These are phyloP conservation scores for Sphyrna mokarran DNA, from an alignment of 2,113 vertebrate species.

Conservation along the genomic window DNA sequence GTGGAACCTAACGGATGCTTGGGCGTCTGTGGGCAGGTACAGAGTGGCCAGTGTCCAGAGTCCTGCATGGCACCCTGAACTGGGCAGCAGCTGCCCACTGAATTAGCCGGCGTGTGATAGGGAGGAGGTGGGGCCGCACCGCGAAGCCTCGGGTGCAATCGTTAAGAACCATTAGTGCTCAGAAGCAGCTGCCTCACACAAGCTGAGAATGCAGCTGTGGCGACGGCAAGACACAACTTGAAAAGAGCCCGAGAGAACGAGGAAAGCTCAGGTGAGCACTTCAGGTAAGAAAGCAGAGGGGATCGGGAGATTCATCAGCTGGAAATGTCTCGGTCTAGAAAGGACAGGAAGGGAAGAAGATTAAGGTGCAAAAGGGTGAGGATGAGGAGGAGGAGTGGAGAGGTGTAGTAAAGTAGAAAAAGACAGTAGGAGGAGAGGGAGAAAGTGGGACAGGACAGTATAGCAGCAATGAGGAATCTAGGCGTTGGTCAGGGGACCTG, in stretches of 20 bases:
- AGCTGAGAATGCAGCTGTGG: background rate
- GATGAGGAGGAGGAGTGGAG: background rate
- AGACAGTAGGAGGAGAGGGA: background rate
- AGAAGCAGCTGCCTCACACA: background rate
- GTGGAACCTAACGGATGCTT: background rate
- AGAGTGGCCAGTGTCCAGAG: background rate
- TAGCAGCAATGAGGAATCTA: background rate
- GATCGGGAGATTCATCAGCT: background rate
- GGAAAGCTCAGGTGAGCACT: background rate
- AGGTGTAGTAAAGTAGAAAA: background rate
- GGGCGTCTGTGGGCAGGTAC: background rate
- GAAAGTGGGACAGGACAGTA: background rate
- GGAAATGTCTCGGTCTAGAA: background rate
- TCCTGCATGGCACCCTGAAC: too few relatives aligned
- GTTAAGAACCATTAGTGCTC: background rate
- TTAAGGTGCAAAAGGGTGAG: background rate
- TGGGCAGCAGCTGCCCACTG: too few relatives aligned
- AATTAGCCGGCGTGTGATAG: too few relatives aligned
- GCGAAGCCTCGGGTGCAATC: background rate
- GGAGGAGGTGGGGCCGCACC: background rate
- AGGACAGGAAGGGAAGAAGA: background rate
- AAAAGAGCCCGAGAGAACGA: background rate
- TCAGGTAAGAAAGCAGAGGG: background rate
- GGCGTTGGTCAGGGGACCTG: background rate
- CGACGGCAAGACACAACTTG: background rate